Conservation (phyloP, 2,113 vertebrate species). For the Chaetura pelagica region DNA sequence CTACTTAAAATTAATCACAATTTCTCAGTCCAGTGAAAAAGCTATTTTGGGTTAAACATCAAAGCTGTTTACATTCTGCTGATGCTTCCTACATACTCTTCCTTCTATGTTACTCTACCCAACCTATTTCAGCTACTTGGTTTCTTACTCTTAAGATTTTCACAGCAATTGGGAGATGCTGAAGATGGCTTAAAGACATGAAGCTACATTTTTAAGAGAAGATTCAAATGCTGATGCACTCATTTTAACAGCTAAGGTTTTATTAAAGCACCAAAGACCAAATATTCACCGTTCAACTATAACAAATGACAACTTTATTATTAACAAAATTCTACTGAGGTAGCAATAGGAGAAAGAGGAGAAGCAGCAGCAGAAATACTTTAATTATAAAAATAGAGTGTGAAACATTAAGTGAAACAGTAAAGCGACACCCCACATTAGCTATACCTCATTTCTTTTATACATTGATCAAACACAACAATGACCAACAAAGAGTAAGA, state of each 20-base stretch:
- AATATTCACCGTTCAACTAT: neutral
- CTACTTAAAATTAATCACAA: neutral
- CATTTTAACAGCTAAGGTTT: neutral
- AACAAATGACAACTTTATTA: neutral
- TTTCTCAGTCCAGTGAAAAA: neutral
- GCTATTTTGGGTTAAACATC: neutral
- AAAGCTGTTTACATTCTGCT: neutral
- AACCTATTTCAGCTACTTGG: neutral
- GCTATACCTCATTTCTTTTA: neutral
- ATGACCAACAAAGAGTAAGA: neutral
- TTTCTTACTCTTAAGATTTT: neutral
- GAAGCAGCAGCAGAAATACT: neutral
- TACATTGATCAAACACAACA: neutral
- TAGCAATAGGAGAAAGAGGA: neutral
- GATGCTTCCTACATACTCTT: neutral
- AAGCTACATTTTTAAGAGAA: neutral
- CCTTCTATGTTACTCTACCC: neutral
- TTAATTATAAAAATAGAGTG: neutral
- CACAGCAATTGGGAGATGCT: neutral
- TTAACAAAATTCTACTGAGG: neutral
- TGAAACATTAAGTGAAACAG: neutral
- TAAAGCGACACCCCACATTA: neutral
- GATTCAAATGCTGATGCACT: neutral
- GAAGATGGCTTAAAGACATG: neutral
- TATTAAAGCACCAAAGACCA: neutral